Conservation (phyloP, 2,888 invertebrate species). For the Apoderus coryli region DNA sequence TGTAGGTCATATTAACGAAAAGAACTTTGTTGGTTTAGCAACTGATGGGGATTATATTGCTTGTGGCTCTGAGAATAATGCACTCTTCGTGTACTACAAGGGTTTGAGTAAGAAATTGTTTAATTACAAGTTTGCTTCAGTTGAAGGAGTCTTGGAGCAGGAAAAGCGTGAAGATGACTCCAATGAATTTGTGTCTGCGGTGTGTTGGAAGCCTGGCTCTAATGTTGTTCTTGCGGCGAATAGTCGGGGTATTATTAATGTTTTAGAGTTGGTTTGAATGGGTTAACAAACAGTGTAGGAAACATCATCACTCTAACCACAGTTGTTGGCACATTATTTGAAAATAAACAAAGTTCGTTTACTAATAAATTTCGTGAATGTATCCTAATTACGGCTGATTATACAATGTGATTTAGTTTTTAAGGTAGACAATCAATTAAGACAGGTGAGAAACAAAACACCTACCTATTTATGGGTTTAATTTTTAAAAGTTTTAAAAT, state of each 20-base stretch:
- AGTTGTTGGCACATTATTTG: no score
- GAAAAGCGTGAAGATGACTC: conserved; percentile 71
- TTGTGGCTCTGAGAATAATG: conserved; percentile 91
- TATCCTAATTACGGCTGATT: no score
- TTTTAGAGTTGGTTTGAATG: conserved; percentile 55
- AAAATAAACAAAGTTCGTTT: no score
- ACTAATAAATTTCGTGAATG: no score
- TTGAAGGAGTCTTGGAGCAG: conserved; percentile 59
- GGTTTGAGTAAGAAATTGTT: conserved; percentile 76
- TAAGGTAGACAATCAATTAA: no score
- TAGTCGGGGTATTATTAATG: conserved; percentile 86
- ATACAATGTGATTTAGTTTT: no score
- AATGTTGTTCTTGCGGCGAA: conserved; percentile 85
- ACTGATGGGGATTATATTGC: conserved; percentile 87
- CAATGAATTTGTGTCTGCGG: conserved; percentile 89
- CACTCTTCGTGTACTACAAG: conserved; percentile 82
- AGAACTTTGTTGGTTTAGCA: conserved; percentile 89
- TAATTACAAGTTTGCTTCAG: conserved; percentile 75
- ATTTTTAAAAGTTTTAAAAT: no score
- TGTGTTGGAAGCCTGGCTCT: conserved; percentile 79
- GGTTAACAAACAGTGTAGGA: background rate
- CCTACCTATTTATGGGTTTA: no score
- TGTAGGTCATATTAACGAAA: conserved; percentile 86
- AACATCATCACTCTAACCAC: no score
- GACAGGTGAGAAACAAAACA: no score